Conservation (phyloP, 2,797 vertebrate genomes). For the Micromesistius poutassou region DNA sequence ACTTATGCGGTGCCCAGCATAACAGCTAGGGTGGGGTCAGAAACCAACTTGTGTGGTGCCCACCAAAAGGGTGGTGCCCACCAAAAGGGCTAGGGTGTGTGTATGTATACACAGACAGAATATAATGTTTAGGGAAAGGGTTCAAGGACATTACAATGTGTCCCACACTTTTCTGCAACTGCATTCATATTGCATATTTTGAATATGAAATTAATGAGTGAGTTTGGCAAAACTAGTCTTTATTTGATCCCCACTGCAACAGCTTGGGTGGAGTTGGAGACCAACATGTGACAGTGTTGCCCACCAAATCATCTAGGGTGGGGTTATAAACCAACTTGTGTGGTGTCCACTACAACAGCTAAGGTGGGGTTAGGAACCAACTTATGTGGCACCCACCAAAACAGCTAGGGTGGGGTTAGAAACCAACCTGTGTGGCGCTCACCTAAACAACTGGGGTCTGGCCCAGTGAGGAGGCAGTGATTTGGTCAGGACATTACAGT, state of each 20-base stretch:
- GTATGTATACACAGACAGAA: not conserved
- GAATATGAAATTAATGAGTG: no score
- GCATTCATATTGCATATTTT: not conserved
- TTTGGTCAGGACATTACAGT: not conserved
- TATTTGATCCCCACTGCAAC: no score
- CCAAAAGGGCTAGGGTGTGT: no score
- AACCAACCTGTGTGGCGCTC: not conserved
- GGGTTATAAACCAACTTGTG: not conserved
- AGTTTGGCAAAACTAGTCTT: no score
- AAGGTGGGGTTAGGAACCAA: not conserved
- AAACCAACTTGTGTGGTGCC: not conserved
- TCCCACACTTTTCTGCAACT: not conserved
- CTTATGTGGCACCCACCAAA: not conserved
- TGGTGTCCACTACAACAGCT: not conserved
- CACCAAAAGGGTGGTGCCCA: not conserved
- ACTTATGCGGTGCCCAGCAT: not conserved
- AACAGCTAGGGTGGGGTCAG: not conserved
- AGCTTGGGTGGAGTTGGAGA: no score
- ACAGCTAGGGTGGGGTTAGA: not conserved
- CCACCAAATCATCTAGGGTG: not conserved
- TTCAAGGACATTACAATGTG: no score
- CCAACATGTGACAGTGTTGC: no score
- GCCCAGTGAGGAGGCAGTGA: no score
- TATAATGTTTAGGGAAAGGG: constrained; percentile 12
- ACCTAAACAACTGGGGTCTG: not conserved